Base-by-base conservation (phyloP, 2,113 vertebrate species). In the Hippoglossus stenolepis region DNA sequence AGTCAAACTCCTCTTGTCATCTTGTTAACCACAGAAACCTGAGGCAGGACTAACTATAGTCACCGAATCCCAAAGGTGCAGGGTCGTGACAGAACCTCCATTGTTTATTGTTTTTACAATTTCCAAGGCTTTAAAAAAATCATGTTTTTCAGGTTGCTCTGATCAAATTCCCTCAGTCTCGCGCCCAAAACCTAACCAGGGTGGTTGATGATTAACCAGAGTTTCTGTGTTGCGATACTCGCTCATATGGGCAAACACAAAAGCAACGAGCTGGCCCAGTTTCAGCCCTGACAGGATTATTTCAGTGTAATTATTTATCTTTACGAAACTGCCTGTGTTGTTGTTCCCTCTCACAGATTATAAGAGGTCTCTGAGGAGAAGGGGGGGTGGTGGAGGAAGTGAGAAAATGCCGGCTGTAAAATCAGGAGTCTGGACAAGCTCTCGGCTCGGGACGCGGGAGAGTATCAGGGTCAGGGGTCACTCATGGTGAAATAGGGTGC, bases 401-500 rank as follows among this genome's bases (percentile, higher is more conserved):
- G 51, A 63, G 75, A 86, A 66, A 65, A 54, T 54, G 69, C 43
- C 63, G 35, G 12, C 1, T 45, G 63, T 86, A 72, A 76, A 85
- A 86, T 88, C 75, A 60, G n/a, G 47, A 76, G 69, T 85, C 78
- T 77, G 66, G 74, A 77, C 69, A 73, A 70, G 83, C 18, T 73
- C 67, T 77, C 35, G 38, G 60, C 60, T 43, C 43, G 43, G 65
- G 66, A 79, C 75, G 69, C 31, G 8, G 53, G 65, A 74, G 64
- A 62, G 73, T 60, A 54, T 56, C 38, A 3, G 67, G 86, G 82
- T 86, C 79, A 81, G 65, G 82, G 87, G 85, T 89, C 84, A 73
- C 28, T 60, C 2, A 2, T 63, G 56, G 77, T 75, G 74, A 85
- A 88, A 89, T 45, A 75, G 45, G 65, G 82, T 74, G 82, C 89